A percentile compares a stretch with the other conserved stretches of the same genome.
phyloP scores from a whole-genome alignment of 2,888 invertebrate genomes.

The Drosophila pseudotalamancana region DNA sequence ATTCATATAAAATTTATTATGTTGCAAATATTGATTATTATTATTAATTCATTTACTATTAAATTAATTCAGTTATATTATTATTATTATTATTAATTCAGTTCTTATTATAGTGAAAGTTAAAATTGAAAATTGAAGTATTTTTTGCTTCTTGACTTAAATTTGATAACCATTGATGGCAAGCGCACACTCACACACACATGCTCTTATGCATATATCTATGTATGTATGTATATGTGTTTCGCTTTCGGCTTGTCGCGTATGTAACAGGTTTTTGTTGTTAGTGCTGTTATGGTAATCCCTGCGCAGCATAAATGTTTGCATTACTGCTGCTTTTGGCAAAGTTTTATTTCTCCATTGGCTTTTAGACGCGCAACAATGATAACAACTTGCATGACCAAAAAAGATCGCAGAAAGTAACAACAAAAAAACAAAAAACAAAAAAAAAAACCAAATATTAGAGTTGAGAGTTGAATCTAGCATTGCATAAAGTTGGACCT shows the following conservation, averaged over 20 bases:
- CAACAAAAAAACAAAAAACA: conserved; percentile 2
- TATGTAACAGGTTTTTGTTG: conserved; percentile 29
- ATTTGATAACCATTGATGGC: conserved; percentile 75
- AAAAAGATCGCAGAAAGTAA: conserved; percentile 10
- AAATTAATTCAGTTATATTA: too few relatives aligned
- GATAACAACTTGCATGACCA: conserved; percentile 69
- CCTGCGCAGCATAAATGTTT: conserved; percentile 63
- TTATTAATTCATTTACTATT: too few relatives aligned
- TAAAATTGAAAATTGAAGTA: conserved; percentile 46
- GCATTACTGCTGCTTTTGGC: conserved; percentile 47
- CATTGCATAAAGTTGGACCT: conserved; percentile 54
- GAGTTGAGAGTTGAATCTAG: conserved; percentile 43
- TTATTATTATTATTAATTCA: too few relatives aligned
- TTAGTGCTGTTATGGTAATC: conserved; percentile 62
- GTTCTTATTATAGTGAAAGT: too few relatives aligned
- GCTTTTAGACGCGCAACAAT: conserved; percentile 79
- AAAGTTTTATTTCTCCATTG: conserved; percentile 69
- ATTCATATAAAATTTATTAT: too few relatives aligned
- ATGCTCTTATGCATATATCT: conserved; percentile 1
- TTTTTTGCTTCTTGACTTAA: conserved; percentile 36
- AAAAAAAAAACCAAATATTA: too few relatives aligned
- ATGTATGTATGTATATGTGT: conserved; percentile 4
- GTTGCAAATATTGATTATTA: too few relatives aligned
- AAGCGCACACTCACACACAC: conserved; percentile 29
- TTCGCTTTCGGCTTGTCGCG: conserved; percentile 18